These are phyloP conservation scores for Chrysoperla carnea DNA, from an alignment of 1,140 invertebrate genomes.

Conservation along the genomic window DNA sequence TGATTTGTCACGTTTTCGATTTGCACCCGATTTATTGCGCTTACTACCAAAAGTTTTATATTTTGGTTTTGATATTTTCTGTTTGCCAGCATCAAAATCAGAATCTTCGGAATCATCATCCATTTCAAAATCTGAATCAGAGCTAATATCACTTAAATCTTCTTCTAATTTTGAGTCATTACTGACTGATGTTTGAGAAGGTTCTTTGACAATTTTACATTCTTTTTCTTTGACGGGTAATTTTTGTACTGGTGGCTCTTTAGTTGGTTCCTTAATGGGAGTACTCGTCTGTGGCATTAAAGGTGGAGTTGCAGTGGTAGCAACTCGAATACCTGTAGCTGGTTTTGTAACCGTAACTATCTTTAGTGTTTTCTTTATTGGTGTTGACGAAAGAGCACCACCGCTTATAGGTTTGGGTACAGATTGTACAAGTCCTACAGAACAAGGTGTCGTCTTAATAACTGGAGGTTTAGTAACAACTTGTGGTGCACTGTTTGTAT, in stretches of 20 bases:
- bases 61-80: no score
- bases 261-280: background rate
- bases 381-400: background rate
- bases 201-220: background rate
- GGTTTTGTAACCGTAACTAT: background rate
- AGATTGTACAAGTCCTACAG: background rate
- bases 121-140: constrained; percentile 8
- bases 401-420: background rate
- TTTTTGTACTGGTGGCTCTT: constrained; percentile 1
- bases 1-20: constrained; percentile 19
- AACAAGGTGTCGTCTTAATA: background rate
- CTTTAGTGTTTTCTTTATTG: background rate
- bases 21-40: constrained; percentile 3
- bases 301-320: no score
- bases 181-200: background rate
- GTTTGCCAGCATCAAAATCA: constrained; percentile 16
- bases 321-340: background rate
- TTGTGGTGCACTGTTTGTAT: no score
- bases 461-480: no score
- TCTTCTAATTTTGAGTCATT: constrained; percentile 6
- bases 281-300: no score
- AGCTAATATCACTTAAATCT: constrained; percentile 3
- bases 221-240: constrained; percentile 4
- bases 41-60: background rate
- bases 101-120: constrained; percentile 15